Evolutionary conservation across 2,888 invertebrate genomes (phyloP).

Genomic region (Tholera decimalis): DNA sequence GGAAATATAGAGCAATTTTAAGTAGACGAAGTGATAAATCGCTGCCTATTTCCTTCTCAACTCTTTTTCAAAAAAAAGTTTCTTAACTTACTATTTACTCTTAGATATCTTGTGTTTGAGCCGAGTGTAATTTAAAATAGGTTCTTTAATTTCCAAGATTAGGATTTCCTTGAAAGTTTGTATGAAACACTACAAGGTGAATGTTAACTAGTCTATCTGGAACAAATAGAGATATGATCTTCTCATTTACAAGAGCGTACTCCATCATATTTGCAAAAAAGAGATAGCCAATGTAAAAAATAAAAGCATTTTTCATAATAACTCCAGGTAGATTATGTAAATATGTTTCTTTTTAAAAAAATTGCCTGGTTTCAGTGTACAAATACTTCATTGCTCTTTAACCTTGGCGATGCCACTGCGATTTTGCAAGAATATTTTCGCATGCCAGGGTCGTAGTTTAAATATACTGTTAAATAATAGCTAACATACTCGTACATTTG

Average conservation of each 20-base stretch:
- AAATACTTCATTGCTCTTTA: slow-evolving; percentile 43
- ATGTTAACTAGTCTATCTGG: not conserved
- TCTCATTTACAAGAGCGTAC: not conserved
- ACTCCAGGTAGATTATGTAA: slow-evolving; percentile 30
- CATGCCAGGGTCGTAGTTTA: slow-evolving; percentile 53
- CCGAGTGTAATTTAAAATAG: no score
- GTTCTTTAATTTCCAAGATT: no score
- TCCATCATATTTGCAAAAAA: slow-evolving; percentile 1
- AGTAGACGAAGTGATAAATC: no score
- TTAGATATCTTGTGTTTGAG: no score
- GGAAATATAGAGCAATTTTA: no score
- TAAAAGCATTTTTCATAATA: slow-evolving; percentile 9
- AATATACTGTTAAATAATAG: slow-evolving; percentile 51
- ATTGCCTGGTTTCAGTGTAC: slow-evolving; percentile 44
- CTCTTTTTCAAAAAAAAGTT: no score
- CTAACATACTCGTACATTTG: slow-evolving; percentile 31
- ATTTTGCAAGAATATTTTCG: slow-evolving; percentile 58
- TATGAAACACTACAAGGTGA: no score
- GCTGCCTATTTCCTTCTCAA: no score
- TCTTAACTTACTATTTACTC: no score
- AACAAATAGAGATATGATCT: not conserved
- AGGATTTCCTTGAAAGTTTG: no score
- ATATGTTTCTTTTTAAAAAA: slow-evolving; percentile 32
- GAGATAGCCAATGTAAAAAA: slow-evolving; percentile 27
- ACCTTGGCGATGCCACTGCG: slow-evolving; percentile 61